Base-by-base conservation (phyloP, 1,140 invertebrate genomes). In the Adelges cooleyi region DNA sequence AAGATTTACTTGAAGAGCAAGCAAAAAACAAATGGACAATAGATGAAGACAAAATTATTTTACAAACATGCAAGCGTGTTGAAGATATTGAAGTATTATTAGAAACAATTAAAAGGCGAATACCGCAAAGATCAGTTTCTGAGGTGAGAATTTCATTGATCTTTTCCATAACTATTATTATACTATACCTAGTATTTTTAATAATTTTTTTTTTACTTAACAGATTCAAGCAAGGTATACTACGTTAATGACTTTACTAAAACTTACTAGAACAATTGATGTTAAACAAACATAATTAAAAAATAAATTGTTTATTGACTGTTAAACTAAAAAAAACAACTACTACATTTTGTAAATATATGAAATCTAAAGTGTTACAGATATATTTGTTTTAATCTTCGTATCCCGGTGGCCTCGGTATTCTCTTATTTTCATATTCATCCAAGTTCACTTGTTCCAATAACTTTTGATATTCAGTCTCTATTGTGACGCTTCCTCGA, bases 391-490 rank as follows among this genome's bases (percentile, higher is more conserved):
- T 22, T 62, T 25, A 62, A 25, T 62, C 56, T 48, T 62, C 56
- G 33, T 17, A 62, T 62, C 56, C 56, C n/a, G 56, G 56, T 9
- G 56, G 56, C n/a, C 56, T 62, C 22, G 25, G 17, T 29, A 62
- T 62, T 48, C 56, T 62, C n/a, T 62, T 62, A 62, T 62, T 62
- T 0, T 27, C 17, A 29, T 62, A 62, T 9, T 48, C 25, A 2
- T 62, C 56, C 1, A 62, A 8, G 11, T 48, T 62, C 18, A 62
- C 42, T 46, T 44, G n/a, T 18, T 62, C 56, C 4, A 62, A 78
- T 22, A 87, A 77, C 76, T 84, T 84, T 70, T 89, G 82, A 77
- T 82, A 90, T 70, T 83, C 81, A 15, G 76, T 74, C 76, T 90
- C 86, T 67, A 90, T 70, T 1, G 84, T 85, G 1, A 84, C 79